Evolutionary conservation across 1,140 invertebrate genomes (phyloP), one percentile per base, ranked within the genome.

Genomic region (Teleogryllus occipitalis): DNA sequence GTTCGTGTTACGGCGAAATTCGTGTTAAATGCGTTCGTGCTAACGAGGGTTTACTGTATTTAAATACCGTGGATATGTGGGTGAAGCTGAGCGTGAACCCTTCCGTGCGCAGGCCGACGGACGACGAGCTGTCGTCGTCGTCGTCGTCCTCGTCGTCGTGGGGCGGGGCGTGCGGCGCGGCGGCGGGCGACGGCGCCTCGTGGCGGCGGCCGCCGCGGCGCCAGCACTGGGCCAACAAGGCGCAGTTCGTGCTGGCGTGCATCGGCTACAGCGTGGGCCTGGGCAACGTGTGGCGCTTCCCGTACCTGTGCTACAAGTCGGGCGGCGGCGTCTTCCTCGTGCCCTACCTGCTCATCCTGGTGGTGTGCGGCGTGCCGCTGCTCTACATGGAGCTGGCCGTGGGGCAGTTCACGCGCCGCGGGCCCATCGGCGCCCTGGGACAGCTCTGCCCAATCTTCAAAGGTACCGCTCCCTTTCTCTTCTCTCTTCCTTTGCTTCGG

Each of bases 191-290:
- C 77, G 88, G 87, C 8, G 92, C 27, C 27, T 39, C 54, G 93
- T 82, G 88, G 87, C n/a, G 89, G 90, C 80, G 87, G 88, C 22
- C 88, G 89, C 47, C 90, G 3, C 88, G 91, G 82, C 87, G 93
- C 82, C 93, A 93, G 49, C 92, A 94, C 83, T 97, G 96, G 96
- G 90, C 91, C 76, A 96, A 94, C 85, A 96, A 97, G 87, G 89
- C 95, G 80, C 95, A 97, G 87, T 97, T 97, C 84, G 92, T 97
- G 21, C 88, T 97, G 80, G 94, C 95, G 22, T 96, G 95, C 85
- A 93, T 98, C 72, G 95, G 96, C 14, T 97, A 96, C 85, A 96
- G 95, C 21, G 95, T 98, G 54, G 96, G 96, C 8, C 89, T 97
- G 39, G 95, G 95, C 74, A 97, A 97, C 84, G 93, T 98, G 78